Evolutionary conservation across 2,797 vertebrate species (phyloP).

Genomic region (Cossypha heuglini): DNA sequence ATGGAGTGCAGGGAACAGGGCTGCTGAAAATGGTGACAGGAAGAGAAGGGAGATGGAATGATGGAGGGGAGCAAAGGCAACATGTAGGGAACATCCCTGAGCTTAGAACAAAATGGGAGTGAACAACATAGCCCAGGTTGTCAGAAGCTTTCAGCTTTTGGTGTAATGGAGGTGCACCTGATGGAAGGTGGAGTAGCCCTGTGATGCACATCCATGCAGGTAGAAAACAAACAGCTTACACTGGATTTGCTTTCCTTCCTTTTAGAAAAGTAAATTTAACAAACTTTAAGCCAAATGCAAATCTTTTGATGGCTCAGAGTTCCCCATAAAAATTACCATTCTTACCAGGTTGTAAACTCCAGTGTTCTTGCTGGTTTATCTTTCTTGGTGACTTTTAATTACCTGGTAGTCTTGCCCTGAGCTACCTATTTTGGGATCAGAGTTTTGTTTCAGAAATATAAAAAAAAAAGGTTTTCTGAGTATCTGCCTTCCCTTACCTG

Average conservation of each 20-base stretch:
- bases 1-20: neutral
- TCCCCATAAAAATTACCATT: fast-evolving
- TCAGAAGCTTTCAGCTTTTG: neutral
- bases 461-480: neutral
- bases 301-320: neutral
- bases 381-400: neutral
- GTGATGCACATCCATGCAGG: neutral
- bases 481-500: neutral
- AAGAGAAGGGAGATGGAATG: neutral
- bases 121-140: neutral
- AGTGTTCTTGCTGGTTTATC: neutral
- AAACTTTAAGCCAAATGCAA: neutral
- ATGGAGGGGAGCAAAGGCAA: neutral
- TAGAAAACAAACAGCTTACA: neutral
- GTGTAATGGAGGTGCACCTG: neutral
- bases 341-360: neutral
- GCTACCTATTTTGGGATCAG: neutral
- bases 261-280: neutral
- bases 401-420: neutral
- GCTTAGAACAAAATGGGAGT: neutral
- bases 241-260: neutral
- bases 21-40: neutral
- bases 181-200: neutral
- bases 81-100: neutral
- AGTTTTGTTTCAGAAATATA: neutral